phyloP scores from a whole-genome alignment of 2,113 vertebrate species.

The Muntiacus reevesi region DNA sequence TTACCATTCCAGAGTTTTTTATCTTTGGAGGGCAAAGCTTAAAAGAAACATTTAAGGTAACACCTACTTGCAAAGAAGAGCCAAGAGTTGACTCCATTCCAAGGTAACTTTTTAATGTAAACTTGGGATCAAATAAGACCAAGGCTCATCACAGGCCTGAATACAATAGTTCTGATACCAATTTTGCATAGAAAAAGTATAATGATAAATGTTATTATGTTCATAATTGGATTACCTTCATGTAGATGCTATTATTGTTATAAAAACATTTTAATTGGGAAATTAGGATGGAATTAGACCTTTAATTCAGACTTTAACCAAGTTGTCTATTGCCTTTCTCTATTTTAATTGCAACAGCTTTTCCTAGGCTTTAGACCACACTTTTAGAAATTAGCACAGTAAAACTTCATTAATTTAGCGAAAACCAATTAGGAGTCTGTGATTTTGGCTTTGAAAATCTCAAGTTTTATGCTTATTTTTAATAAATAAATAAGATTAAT shows the following conservation, averaged over 20 bases:
- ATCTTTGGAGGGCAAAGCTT: background rate
- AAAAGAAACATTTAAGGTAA: background rate
- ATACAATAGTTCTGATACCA: background rate
- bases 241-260: background rate
- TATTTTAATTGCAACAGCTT: conserved; percentile 8
- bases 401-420: conserved; percentile 36
- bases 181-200: background rate
- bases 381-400: background rate
- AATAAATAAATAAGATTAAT: conserved; percentile 51
- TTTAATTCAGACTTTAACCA: background rate
- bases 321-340: background rate
- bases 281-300: background rate
- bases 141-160: background rate
- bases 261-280: background rate
- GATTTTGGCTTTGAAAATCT: background rate
- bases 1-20: background rate
- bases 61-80: background rate
- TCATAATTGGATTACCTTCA: background rate
- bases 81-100: background rate
- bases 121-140: background rate
- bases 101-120: background rate
- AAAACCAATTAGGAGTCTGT: conserved; percentile 39
- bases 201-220: background rate
- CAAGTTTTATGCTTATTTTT: conserved; percentile 44
- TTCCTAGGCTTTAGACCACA: background rate